Evolutionary conservation across 2,888 invertebrate species (phyloP).

Genomic region (Zygaena filipendulae): DNA sequence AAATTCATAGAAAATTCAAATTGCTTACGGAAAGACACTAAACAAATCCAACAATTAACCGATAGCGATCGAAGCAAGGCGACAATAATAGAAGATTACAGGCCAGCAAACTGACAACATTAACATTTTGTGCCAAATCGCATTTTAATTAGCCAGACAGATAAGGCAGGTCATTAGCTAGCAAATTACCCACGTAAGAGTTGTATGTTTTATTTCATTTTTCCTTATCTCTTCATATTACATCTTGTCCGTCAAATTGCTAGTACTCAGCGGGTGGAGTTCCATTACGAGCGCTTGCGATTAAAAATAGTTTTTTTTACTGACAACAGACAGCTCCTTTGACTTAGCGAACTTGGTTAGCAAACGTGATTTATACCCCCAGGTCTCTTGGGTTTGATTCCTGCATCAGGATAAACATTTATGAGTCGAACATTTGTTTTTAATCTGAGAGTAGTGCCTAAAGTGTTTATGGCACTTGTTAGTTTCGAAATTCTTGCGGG

Average conservation of each 20-base stretch:
- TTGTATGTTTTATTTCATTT: conserved; percentile 55
- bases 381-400: too few species aligned
- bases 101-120: too few species aligned
- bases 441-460: too few species aligned
- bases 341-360: too few species aligned
- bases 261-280: conserved; percentile 28
- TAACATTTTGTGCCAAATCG: conserved; percentile 55
- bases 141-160: conserved; percentile 59
- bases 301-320: background rate
- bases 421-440: too few species aligned
- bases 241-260: conserved; percentile 51
- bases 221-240: conserved; percentile 50
- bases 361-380: too few species aligned
- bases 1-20: too few species aligned
- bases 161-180: conserved; percentile 55
- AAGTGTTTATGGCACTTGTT: too few species aligned
- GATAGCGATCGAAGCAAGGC: conserved; percentile 44
- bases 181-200: conserved; percentile 52
- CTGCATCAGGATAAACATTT: too few species aligned
- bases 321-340: too few species aligned
- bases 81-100: conserved; percentile 34
- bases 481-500: too few species aligned
- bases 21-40: too few species aligned
- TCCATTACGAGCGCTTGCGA: conserved; percentile 13
- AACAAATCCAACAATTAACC: conserved; percentile 31